phyloP scores from a whole-genome alignment of 2,888 invertebrate species.

The Rotaria socialis region DNA sequence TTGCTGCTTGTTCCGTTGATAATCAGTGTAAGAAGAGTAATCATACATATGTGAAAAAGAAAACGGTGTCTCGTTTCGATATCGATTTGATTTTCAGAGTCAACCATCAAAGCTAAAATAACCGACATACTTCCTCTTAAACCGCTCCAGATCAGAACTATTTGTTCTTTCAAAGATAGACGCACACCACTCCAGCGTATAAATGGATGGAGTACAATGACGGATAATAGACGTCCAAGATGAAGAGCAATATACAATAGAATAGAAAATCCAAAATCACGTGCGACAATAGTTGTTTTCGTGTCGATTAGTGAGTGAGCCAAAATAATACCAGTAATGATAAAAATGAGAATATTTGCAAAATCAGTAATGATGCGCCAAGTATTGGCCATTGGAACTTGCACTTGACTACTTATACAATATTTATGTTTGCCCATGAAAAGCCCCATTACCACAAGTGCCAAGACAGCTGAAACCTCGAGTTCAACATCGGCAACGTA shows the following conservation, averaged over 20 bases:
- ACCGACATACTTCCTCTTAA: constrained; percentile 1
- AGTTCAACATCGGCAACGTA: constrained; percentile 3
- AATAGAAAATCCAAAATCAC: constrained; percentile 5
- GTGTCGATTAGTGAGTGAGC: neutral
- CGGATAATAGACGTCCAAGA: neutral
- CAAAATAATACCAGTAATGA: constrained; percentile 13
- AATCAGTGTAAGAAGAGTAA: neutral
- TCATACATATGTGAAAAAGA: constrained; percentile 8
- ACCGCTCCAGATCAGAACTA: neutral
- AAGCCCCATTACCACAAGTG: constrained; percentile 20
- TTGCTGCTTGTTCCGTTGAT: constrained; percentile 16
- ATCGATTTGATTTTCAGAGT: neutral
- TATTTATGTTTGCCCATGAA: neutral
- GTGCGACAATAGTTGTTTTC: neutral
- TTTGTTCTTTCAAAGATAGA: neutral
- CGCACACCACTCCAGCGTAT: constrained; percentile 17
- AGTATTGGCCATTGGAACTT: neutral
- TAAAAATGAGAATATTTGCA: constrained; percentile 2
- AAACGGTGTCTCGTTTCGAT: neutral
- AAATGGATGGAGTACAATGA: neutral
- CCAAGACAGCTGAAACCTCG: neutral
- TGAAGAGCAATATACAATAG: neutral
- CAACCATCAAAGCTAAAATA: constrained; percentile 6
- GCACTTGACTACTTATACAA: constrained; percentile 17
- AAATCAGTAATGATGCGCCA: neutral